phyloP scores from a whole-genome alignment of 2,888 invertebrate species.

The Ichneumoninae sp. region DNA sequence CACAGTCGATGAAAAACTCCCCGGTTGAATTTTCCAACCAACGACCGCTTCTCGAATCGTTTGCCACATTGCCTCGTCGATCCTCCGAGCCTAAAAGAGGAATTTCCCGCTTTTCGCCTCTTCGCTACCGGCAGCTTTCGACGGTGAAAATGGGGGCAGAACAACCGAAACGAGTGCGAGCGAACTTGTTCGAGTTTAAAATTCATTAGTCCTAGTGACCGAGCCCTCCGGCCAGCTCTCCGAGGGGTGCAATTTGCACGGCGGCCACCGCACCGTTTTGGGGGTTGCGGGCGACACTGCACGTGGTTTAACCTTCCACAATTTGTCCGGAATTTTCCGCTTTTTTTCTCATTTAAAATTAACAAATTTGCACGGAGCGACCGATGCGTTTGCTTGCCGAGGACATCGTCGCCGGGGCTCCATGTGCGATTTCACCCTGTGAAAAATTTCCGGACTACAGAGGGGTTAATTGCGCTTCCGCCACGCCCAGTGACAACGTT shows the following conservation, averaged over 20 bases:
- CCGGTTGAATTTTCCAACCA: no score
- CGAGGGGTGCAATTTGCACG: neutral
- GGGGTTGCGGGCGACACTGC: neutral
- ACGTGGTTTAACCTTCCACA: neutral
- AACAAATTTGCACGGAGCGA: neutral
- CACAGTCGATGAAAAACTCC: neutral
- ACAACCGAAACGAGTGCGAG: neutral
- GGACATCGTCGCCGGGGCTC: neutral
- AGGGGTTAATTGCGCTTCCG: neutral
- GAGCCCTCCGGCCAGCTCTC: neutral
- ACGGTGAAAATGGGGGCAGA: neutral
- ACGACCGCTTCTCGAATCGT: no score
- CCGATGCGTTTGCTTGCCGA: neutral
- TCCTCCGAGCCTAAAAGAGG: no score
- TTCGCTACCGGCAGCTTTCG: neutral
- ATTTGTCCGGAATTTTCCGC: neutral
- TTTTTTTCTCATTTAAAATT: neutral
- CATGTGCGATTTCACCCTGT: neutral
- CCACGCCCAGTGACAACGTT: neutral
- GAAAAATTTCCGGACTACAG: neutral
- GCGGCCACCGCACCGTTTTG: neutral
- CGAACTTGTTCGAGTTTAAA: neutral
- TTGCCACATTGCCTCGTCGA: no score
- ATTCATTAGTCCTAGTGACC: neutral
- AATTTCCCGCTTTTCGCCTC: neutral